These are phyloP conservation scores for Eupelmus urozonus DNA, from an alignment of 2,888 invertebrate genomes.

Conservation along the genomic window DNA sequence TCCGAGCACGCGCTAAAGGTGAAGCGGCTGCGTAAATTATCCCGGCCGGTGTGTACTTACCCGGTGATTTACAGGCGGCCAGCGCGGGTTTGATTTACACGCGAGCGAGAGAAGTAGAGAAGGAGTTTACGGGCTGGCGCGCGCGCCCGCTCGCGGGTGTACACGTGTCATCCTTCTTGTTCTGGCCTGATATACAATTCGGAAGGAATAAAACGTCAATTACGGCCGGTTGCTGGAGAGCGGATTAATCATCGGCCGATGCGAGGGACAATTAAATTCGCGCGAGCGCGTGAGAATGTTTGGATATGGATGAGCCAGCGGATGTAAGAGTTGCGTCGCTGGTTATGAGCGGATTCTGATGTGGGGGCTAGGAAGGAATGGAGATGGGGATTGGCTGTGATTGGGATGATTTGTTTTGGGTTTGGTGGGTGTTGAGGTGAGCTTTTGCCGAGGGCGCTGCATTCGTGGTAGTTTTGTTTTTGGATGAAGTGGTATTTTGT, in stretches of 20 bases:
- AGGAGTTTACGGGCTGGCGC: constrained; percentile 70
- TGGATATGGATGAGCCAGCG: neutral
- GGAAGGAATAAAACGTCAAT: constrained; percentile 60
- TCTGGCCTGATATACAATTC: constrained; percentile 54
- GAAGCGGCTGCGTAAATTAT: constrained; percentile 75
- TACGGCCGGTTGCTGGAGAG: constrained; percentile 5
- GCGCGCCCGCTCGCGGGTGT: constrained; percentile 58
- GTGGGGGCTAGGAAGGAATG: too few relatives aligned
- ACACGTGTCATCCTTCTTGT: constrained; percentile 65
- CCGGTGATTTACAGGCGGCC: constrained; percentile 75
- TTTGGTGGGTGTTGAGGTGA: too few relatives aligned
- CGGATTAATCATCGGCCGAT: constrained; percentile 40
- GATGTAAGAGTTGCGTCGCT: too few relatives aligned
- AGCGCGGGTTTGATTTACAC: constrained; percentile 76
- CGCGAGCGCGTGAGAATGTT: constrained; percentile 37
- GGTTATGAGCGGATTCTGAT: too few relatives aligned
- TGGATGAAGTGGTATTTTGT: too few relatives aligned
- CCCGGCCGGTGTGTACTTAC: constrained; percentile 75
- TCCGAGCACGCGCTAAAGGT: constrained; percentile 47
- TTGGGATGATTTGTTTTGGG: too few relatives aligned
- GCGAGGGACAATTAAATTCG: constrained; percentile 39
- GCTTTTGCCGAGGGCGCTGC: too few relatives aligned
- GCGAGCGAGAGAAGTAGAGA: constrained; percentile 60
- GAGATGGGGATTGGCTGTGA: too few relatives aligned
- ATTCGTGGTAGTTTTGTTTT: too few relatives aligned